A percentile compares a stretch with the other conserved stretches of the same genome.
Evolutionary conservation across 2,888 invertebrate species (phyloP).

Genomic region (Eulithis testata): DNA sequence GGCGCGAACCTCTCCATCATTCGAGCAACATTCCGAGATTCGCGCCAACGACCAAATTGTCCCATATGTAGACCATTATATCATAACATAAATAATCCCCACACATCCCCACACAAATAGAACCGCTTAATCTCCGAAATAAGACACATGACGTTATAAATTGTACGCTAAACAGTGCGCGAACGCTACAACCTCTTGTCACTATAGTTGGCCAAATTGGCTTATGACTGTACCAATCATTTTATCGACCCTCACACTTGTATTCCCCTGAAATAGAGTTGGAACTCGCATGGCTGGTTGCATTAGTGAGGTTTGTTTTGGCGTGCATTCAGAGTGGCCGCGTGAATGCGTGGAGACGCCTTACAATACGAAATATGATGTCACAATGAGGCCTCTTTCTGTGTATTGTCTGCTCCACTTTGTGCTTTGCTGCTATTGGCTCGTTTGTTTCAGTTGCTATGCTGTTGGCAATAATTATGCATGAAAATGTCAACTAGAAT

Average conservation of each 20-base stretch:
- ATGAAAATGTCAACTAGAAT: too few relatives aligned
- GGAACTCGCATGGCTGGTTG: constrained; percentile 23
- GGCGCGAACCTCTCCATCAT: constrained; percentile 13
- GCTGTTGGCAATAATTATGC: not conserved
- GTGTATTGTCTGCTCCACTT: constrained; percentile 16
- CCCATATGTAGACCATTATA: constrained; percentile 40
- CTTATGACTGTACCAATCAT: constrained; percentile 42
- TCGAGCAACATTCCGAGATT: constrained; percentile 21
- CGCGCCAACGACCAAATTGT: constrained; percentile 31
- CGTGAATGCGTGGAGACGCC: constrained; percentile 31
- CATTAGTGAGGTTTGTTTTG: constrained; percentile 20
- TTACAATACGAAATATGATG: constrained; percentile 34
- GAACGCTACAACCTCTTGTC: constrained; percentile 55
- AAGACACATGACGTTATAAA: constrained; percentile 57
- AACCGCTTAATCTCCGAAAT: constrained; percentile 57
- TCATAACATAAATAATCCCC: constrained; percentile 49
- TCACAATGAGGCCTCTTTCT: constrained; percentile 20
- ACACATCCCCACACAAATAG: constrained; percentile 49
- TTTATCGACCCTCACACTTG: constrained; percentile 14
- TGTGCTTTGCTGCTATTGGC: constrained; percentile 15
- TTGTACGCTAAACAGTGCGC: constrained; percentile 53
- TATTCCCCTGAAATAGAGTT: constrained; percentile 19
- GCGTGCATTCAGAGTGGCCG: constrained; percentile 35
- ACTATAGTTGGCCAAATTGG: constrained; percentile 62
- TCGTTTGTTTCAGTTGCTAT: not conserved